phyloP scores from a whole-genome alignment of 2,797 vertebrate species.

The Cheirogaleus major region DNA sequence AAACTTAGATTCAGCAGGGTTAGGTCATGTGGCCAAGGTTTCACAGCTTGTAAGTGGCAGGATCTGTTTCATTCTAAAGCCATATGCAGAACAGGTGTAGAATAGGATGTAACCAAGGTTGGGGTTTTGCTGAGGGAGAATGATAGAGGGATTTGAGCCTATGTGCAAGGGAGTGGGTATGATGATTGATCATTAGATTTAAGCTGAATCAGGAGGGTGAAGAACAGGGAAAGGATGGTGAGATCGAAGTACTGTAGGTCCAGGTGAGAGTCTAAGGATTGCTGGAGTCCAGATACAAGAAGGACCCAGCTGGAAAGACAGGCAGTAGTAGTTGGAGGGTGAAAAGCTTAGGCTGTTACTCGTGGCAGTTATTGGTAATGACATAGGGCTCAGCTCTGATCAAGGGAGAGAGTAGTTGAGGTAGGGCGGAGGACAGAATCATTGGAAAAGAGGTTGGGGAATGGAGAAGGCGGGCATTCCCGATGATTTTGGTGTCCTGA shows the following conservation, averaged over 20 bases:
- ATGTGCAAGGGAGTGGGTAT: not conserved
- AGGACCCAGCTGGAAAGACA: not conserved
- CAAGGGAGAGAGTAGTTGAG: not conserved
- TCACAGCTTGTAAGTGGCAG: not conserved
- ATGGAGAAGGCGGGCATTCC: not conserved
- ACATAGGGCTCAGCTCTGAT: not conserved
- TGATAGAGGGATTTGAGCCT: too few relatives aligned
- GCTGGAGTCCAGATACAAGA: not conserved
- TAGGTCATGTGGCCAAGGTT: not conserved
- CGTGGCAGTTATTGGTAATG: not conserved
- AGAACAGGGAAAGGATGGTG: not conserved
- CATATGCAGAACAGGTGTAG: not conserved
- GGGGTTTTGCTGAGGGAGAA: not conserved
- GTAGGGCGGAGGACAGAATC: not conserved
- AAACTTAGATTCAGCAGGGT: not conserved
- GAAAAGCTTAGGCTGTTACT: not conserved
- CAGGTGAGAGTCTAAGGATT: not conserved
- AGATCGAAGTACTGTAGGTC: not conserved
- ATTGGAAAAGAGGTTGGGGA: not conserved
- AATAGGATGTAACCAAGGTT: not conserved
- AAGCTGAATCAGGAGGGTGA: not conserved
- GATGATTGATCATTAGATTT: not conserved
- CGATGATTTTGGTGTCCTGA: not conserved
- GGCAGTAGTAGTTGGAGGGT: not conserved
- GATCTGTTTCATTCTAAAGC: not conserved